These are phyloP conservation scores for Lagopus muta DNA, from an alignment of 2,113 vertebrate species.

Conservation along the genomic window DNA sequence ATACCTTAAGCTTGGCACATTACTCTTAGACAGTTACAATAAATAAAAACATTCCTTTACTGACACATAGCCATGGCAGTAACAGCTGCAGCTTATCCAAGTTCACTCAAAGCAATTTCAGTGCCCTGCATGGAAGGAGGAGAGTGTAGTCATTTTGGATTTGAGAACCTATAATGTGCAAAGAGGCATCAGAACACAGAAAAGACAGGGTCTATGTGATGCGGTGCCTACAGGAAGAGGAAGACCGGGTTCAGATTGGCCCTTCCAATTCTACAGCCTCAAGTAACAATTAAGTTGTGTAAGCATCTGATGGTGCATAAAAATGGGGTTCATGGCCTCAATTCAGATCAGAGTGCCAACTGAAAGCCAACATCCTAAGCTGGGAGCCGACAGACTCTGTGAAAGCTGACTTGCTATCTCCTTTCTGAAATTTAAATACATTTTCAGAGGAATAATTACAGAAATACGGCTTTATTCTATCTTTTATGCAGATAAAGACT, in stretches of 20 bases:
- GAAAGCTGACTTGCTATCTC: neutral
- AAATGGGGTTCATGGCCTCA: neutral
- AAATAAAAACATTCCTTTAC: neutral
- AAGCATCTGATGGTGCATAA: neutral
- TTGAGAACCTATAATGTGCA: neutral
- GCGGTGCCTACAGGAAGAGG: neutral
- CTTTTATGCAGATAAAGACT: neutral
- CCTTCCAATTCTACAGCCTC: neutral
- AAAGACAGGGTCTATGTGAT: neutral
- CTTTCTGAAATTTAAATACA: neutral
- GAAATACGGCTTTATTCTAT: neutral
- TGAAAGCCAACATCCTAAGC: neutral
- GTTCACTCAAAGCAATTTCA: neutral
- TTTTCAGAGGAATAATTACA: neutral
- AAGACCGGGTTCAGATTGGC: fast-evolving
- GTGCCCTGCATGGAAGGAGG: neutral
- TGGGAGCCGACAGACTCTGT: neutral
- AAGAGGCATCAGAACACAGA: neutral
- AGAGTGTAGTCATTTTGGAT: neutral
- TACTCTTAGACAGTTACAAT: neutral
- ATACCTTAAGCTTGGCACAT: neutral
- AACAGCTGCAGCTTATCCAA: neutral
- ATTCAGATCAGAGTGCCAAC: neutral
- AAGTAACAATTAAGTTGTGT: neutral
- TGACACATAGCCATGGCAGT: neutral